Evolutionary conservation across 1,140 invertebrate species (phyloP), one percentile per base, ranked within the genome.

Genomic region (Calephelis nemesis): DNA sequence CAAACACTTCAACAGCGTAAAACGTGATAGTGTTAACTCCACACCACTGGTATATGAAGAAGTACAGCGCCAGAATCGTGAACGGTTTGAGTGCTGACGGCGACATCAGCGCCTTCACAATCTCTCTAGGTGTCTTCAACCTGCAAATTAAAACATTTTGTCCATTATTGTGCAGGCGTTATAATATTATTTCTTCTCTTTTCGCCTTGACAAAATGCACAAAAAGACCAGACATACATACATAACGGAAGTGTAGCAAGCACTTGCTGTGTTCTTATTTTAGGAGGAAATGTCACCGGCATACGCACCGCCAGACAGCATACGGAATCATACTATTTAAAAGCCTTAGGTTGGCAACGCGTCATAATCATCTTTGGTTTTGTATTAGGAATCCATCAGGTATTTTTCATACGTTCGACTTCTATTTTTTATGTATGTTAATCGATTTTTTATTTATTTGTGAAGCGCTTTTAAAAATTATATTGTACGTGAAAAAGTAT

Each of bases 11-110:
- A 6, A 96, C 95, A 0, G 96, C 94, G 74, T 96, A 97, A 75
- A 96, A 97, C 13, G 96, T 96, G 15, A 97, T 93, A 4, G 95
- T 95, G 76, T 97, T 96, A 3, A 95, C 94, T 0, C 95, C 95
- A 45, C 94, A 95, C 91, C 95, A 95, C 76, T 96, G 95, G 78
- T 96, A 96, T 62, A 96, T 94, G 67, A 95, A 88, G 84, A 96
- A 96, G 78, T 96, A 96, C 0, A 94, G 54, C 5, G 94, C 92
- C 0, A 96, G 84, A 9, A 96, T 92, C 0, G 90, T 70, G 72
- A 95, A 95, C 0, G 95, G 95, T 71, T 95, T 95, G 50, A 95
- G 74, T 3, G 94, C 92, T 15, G 94, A 94, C 3, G 94, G 94
- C 7, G 94, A 92, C 5, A 95, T 15, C 2, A 95, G 54, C 0